These are phyloP conservation scores for Neoscelio sp. DNA, from an alignment of 2,888 invertebrate species.

Conservation along the genomic window DNA sequence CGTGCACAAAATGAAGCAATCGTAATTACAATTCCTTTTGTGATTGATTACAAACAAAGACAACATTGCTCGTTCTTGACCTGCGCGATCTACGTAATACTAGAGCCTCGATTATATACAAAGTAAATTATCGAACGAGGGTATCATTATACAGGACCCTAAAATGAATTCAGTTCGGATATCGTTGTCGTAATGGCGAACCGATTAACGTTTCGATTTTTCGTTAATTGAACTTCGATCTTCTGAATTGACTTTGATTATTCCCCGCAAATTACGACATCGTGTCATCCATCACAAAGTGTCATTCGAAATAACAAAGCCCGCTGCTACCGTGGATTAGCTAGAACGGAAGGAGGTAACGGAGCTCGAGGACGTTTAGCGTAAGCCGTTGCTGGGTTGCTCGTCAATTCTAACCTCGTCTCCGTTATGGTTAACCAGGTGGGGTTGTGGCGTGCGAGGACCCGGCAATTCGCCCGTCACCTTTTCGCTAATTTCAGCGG, in stretches of 20 bases:
- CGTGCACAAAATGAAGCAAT: neutral
- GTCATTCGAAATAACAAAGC: neutral
- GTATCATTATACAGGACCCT: neutral
- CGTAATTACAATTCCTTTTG: conserved; percentile 32
- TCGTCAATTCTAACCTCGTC: conserved; percentile 73
- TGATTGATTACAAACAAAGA: too few relatives aligned
- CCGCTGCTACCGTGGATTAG: conserved; percentile 24
- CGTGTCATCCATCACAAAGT: conserved; percentile 14
- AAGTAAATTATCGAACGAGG: conserved; percentile 24
- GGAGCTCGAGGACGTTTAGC: conserved; percentile 45
- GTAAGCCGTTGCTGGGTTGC: conserved; percentile 69
- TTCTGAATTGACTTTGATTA: too few relatives aligned
- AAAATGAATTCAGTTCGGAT: conserved; percentile 14
- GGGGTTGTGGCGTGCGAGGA: conserved; percentile 77
- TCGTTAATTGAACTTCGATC: neutral
- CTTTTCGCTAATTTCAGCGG: conserved; percentile 81
- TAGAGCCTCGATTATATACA: conserved; percentile 54
- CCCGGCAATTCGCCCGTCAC: conserved; percentile 74
- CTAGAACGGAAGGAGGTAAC: conserved; percentile 41
- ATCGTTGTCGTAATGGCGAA: conserved; percentile 23
- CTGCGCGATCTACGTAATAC: conserved; percentile 33
- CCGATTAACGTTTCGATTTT: neutral
- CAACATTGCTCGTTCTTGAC: conserved; percentile 6
- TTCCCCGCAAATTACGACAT: conserved; percentile 13
- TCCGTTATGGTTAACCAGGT: conserved; percentile 77